Evolutionary conservation across 2,797 vertebrate species (phyloP).

Genomic region (Setipinna tenuifilis): DNA sequence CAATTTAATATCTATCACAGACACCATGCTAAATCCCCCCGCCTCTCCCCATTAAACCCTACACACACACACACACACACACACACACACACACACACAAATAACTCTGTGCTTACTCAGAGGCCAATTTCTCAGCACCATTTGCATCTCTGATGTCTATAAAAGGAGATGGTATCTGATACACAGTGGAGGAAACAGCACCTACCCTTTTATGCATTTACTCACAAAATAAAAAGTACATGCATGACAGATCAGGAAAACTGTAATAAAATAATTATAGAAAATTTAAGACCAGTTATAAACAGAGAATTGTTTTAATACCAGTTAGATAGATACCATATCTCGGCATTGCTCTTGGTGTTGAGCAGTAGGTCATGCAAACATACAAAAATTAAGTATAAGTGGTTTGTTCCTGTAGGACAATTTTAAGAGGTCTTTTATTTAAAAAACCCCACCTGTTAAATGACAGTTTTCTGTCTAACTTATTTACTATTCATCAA

Average conservation of each 20-base stretch:
- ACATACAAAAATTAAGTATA: not conserved
- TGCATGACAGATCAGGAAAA: not conserved
- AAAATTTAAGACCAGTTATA: not conserved
- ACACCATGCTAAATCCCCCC: too few relatives aligned
- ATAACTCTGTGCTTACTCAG: conserved; percentile 44
- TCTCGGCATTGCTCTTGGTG: not conserved
- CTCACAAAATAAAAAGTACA: not conserved
- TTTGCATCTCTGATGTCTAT: conserved; percentile 58
- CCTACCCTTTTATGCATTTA: conserved; percentile 20
- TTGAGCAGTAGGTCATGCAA: not conserved
- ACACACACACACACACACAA: not conserved
- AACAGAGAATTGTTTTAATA: not conserved
- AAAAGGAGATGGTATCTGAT: conserved; percentile 65
- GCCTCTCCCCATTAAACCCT: too few relatives aligned
- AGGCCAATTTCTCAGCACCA: conserved; percentile 42
- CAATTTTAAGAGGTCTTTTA: not conserved
- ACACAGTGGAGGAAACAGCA: conserved; percentile 42
- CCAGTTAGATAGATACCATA: not conserved
- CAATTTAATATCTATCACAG: not conserved
- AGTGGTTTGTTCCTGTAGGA: conserved; percentile 9
- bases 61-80: too few relatives aligned
- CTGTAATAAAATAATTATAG: not conserved
- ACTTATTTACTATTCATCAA: not conserved
- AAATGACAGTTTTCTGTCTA: not conserved
- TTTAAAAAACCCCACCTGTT: not conserved